Percentiles rank a stretch among this genome's conserved stretches.
phyloP scores from a whole-genome alignment of 1,140 invertebrate species.

The Hestina assimilis region DNA sequence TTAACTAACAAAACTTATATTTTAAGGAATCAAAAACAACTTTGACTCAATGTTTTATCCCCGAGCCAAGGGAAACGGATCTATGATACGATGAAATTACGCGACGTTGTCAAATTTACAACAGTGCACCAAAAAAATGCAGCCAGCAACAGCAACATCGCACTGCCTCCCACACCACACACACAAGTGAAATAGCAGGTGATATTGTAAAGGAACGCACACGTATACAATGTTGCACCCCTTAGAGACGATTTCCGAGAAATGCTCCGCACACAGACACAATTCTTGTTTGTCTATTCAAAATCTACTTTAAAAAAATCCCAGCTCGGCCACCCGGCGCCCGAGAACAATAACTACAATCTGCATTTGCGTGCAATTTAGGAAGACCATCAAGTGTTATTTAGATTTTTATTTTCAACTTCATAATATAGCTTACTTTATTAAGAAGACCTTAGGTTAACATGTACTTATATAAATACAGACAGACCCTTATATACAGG shows the following conservation, averaged over 20 bases:
- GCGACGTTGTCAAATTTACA: constrained; percentile 72
- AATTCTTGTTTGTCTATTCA: constrained; percentile 15
- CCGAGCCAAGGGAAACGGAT: neutral
- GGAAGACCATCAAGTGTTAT: no score
- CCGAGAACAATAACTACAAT: constrained; percentile 3
- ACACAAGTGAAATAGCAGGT: constrained; percentile 40
- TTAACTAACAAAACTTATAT: neutral
- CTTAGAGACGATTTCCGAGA: constrained; percentile 36
- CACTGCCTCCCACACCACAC: constrained; percentile 40
- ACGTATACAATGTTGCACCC: constrained; percentile 27
- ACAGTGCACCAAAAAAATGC: constrained; percentile 55
- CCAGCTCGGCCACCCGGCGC: constrained; percentile 30
- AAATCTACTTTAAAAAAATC: constrained; percentile 51
- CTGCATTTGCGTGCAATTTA: constrained; percentile 13
- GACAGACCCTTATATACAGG: no score
- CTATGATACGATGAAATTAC: constrained; percentile 30
- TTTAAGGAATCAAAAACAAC: neutral
- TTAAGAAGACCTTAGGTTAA: no score
- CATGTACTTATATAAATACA: no score
- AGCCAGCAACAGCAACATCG: constrained; percentile 66
- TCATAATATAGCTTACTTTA: no score
- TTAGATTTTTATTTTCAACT: no score
- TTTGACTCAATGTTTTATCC: neutral
- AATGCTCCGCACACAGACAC: constrained; percentile 36
- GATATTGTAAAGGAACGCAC: constrained; percentile 29